Evolutionary conservation across 2,113 vertebrate genomes (phyloP), one percentile per base, ranked within the genome.

Genomic region (Condylura cristata): DNA sequence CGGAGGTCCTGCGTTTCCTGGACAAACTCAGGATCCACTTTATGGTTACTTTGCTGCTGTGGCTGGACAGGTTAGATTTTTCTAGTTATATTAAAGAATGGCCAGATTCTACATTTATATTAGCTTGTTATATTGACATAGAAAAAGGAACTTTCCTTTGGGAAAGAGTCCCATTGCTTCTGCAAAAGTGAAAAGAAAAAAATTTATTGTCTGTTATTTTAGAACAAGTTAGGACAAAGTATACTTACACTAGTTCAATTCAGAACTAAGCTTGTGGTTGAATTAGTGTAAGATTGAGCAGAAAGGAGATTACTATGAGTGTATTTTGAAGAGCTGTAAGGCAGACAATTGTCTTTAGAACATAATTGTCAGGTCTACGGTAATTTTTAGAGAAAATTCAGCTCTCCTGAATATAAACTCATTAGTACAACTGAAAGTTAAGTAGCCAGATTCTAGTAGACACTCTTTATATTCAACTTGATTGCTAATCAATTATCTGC

Each of bases 31-130:
- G 87, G 98, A 99, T 80, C 98, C 98, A 14, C 96, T 99, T 34
- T 99, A 98, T 68, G 98, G 98, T 41, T 99, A 98, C 95, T 99
- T 99, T 93, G 97, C 98, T 82, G 96, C 98, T 12, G 98, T 99
- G 20, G 98, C 98, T 90, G 98, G 98, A 48, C 98, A 98, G 98
- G 98, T 99, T 96, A 88, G 82, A 90, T 78, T 65, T 51, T 76
- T 34, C 20, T 18, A 44, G 85, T 87, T 61, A 60, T 51, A 22
- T 68, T 74, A 85, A 85, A 71, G 56, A 58, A 13, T n/a, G 9
- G 39, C 46, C 22, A 8, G 4, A 20, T 32, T 81, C 28, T 75
- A 3, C 37, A 44, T 65, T 78, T 58, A 17, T 63, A 46, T 80
- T 66, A n/a, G 22, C 51, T 87, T 46, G 24, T 32, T 75, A 32